A percentile compares a stretch with the other conserved stretches of the same genome.
Conservation (phyloP, 2,888 invertebrate genomes). For the Lissonota sp. region DNA sequence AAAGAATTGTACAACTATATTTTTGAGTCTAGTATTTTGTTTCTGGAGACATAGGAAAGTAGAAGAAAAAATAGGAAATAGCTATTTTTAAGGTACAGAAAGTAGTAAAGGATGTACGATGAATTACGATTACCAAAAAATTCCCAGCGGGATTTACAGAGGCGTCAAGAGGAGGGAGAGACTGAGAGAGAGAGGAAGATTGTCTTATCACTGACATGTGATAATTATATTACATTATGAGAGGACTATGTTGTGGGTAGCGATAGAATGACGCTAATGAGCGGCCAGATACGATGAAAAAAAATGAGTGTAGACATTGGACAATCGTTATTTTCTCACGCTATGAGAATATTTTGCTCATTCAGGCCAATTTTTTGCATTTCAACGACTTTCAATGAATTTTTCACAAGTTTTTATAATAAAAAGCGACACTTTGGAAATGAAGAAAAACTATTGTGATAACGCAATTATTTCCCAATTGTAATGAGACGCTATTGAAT, state of each 20-base stretch:
- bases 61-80: not conserved
- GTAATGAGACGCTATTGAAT: too few relatives aligned
- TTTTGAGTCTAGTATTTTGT: not conserved
- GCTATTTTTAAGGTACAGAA: not conserved
- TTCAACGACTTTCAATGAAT: too few relatives aligned
- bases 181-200: constrained; percentile 10
- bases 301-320: constrained; percentile 8
- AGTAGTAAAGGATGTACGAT: not conserved
- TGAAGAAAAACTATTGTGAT: too few relatives aligned
- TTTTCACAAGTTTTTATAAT: too few relatives aligned
- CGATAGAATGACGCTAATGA: constrained; percentile 51
- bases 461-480: too few relatives aligned
- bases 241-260: constrained; percentile 24
- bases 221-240: not conserved
- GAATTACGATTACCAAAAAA: constrained; percentile 9
- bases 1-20: not conserved
- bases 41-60: too few relatives aligned
- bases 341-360: not conserved
- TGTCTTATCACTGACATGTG: constrained; percentile 38
- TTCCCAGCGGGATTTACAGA: not conserved
- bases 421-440: too few relatives aligned
- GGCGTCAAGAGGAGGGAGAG: not conserved
- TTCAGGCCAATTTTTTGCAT: too few relatives aligned
- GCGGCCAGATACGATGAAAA: constrained; percentile 31
- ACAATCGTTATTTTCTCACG: constrained; percentile 43